These are phyloP conservation scores for Terebella lapidaria DNA, from an alignment of 2,888 invertebrate genomes.

Conservation along the genomic window DNA sequence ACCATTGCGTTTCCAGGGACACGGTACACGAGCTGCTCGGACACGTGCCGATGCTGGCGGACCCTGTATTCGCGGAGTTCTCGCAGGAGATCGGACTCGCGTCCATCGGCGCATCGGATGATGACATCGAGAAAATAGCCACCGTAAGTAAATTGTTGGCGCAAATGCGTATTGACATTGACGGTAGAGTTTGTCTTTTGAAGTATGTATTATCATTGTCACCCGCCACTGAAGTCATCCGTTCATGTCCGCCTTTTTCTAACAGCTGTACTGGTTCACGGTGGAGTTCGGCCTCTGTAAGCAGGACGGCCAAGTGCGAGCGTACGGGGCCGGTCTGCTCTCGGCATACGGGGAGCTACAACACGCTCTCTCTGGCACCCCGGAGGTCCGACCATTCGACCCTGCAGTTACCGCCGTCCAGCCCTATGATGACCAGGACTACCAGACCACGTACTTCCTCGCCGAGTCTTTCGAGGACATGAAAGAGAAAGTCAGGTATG, in stretches of 20 bases:
- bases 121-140: conserved; percentile 88
- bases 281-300: conserved; percentile 95
- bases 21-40: conserved; percentile 96
- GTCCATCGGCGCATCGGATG: conserved; percentile 89
- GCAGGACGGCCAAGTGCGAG: conserved; percentile 82
- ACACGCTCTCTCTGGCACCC: conserved; percentile 46
- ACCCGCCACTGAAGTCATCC: no score
- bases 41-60: conserved; percentile 92
- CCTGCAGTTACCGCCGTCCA: conserved; percentile 44
- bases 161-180: no score
- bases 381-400: conserved; percentile 43
- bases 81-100: conserved; percentile 95
- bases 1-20: conserved; percentile 68
- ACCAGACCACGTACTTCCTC: conserved; percentile 50
- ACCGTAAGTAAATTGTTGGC: no score
- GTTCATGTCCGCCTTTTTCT: conserved; percentile 3
- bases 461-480: conserved; percentile 52
- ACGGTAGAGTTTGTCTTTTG: no score
- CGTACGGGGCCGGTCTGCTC: conserved; percentile 92
- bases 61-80: conserved; percentile 94
- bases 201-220: no score
- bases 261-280: conserved; percentile 97
- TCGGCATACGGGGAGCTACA: conserved; percentile 95
- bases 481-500: conserved; percentile 82
- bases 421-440: conserved; percentile 50